A percentile compares a stretch with the other conserved stretches of the same genome.
Evolutionary conservation across 2,888 invertebrate genomes (phyloP).

Genomic region (Dichetophora obliterata): DNA sequence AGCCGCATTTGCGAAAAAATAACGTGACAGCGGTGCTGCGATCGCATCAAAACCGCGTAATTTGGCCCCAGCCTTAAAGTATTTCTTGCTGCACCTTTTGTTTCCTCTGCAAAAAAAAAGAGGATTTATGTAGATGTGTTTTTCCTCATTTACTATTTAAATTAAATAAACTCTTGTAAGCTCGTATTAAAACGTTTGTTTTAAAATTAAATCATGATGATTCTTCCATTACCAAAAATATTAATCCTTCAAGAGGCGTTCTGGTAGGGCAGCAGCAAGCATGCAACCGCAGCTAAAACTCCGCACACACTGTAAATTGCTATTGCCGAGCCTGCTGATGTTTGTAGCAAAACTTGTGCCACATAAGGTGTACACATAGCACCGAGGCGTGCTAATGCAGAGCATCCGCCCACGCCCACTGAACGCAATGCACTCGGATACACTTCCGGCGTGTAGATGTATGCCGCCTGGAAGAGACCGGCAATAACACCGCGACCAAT

Average conservation of each 20-base stretch:
- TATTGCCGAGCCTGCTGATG: slow-evolving; percentile 73
- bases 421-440: slow-evolving; percentile 91
- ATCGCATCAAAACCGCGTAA: no score
- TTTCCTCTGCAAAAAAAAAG: no score
- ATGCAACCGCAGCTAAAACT: slow-evolving; percentile 74
- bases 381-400: slow-evolving; percentile 90
- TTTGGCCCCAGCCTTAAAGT: no score
- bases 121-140: no score
- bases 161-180: no score
- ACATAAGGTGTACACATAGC: slow-evolving; percentile 96
- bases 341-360: slow-evolving; percentile 83
- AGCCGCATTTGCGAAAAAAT: no score
- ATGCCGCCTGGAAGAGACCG: slow-evolving; percentile 94
- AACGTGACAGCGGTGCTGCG: no score
- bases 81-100: no score
- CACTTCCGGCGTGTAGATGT: slow-evolving; percentile 96
- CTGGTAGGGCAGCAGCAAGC: slow-evolving; percentile 73
- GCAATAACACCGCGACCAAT: slow-evolving; percentile 92
- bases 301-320: slow-evolving; percentile 75
- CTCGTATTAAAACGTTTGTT: no score
- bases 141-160: no score
- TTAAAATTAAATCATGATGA: no score
- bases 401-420: slow-evolving; percentile 93
- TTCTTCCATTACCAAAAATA: no score
- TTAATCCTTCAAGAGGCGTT: not conserved